A percentile compares a stretch with the other conserved stretches of the same genome.
These are phyloP conservation scores for Leistus spinibarbis DNA, from an alignment of 2,888 invertebrate species.

Conservation along the genomic window DNA sequence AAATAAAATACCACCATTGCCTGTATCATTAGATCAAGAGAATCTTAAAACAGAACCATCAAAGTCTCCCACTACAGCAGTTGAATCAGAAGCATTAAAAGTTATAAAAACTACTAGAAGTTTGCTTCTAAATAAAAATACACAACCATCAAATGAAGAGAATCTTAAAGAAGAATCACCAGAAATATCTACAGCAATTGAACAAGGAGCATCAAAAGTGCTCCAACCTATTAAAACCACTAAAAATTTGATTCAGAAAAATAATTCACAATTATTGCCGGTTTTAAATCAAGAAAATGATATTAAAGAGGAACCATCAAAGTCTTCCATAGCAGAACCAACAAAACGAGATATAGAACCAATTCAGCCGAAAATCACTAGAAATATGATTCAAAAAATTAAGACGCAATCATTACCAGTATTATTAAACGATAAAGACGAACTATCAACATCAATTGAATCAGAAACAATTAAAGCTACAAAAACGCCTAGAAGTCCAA, in stretches of 20 bases:
- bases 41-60: not conserved
- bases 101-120: not conserved
- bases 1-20: not conserved
- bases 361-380: not conserved
- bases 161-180: too few relatives aligned
- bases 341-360: not conserved
- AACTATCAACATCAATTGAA: not conserved
- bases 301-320: too few relatives aligned
- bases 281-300: too few relatives aligned
- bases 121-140: too few relatives aligned
- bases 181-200: too few relatives aligned
- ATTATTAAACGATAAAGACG: not conserved
- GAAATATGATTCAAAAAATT: not conserved
- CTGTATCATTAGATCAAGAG: not conserved
- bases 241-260: too few relatives aligned
- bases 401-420: not conserved
- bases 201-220: too few relatives aligned
- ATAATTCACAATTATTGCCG: too few relatives aligned
- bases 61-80: not conserved
- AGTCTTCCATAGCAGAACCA: too few relatives aligned
- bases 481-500: not conserved
- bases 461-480: not conserved
- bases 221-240: too few relatives aligned
- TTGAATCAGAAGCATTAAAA: not conserved
- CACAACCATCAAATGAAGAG: too few relatives aligned